phyloP scores from a whole-genome alignment of 1,140 invertebrate genomes.

The Camponotus vicinus region DNA sequence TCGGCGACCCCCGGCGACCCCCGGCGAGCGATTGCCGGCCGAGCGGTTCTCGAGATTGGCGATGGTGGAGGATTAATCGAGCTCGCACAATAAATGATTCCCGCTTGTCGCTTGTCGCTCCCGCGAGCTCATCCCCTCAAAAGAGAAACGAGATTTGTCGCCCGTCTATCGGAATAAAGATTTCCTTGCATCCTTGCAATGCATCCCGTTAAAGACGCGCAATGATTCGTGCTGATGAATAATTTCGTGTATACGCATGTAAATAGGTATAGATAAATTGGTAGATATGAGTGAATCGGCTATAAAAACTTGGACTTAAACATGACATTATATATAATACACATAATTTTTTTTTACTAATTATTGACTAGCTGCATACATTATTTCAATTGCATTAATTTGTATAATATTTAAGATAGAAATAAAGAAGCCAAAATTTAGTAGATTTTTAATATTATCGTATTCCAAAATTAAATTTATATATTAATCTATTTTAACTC shows the following conservation, averaged over 20 bases:
- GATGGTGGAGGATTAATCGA: slow-evolving; percentile 41
- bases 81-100: slow-evolving; percentile 61
- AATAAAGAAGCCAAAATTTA: too few relatives aligned
- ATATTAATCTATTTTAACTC: too few relatives aligned
- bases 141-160: slow-evolving; percentile 48
- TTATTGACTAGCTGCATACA: too few relatives aligned
- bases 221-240: background rate
- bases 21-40: slow-evolving; percentile 14
- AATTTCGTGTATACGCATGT: background rate
- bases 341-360: too few relatives aligned
- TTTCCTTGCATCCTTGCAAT: background rate
- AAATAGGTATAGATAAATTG: background rate
- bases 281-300: too few relatives aligned
- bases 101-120: background rate
- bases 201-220: background rate
- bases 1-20: slow-evolving; percentile 23
- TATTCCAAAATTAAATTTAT: too few relatives aligned
- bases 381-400: too few relatives aligned
- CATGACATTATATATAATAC: too few relatives aligned
- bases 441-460: too few relatives aligned
- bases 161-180: slow-evolving; percentile 4
- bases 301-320: too few relatives aligned
- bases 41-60: slow-evolving; percentile 57
- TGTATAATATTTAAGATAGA: too few relatives aligned
- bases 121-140: background rate